Evolutionary conservation across 1,140 invertebrate species (phyloP).

Genomic region (Dinoponera quadriceps): DNA sequence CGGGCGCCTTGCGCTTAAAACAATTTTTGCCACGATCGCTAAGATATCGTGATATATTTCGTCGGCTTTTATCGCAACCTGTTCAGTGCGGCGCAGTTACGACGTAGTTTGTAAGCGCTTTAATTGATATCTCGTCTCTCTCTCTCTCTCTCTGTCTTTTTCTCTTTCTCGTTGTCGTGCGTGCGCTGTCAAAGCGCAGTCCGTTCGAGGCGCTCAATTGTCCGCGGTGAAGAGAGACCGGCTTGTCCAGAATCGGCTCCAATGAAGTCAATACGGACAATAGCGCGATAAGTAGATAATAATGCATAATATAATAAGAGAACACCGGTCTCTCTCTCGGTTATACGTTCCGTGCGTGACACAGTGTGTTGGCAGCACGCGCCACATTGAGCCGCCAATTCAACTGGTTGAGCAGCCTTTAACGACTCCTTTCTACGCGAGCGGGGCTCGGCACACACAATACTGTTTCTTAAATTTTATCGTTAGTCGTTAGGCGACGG

Average conservation of each 20-base stretch:
- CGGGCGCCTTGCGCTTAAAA: too few species aligned
- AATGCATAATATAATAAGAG: constrained; percentile 81
- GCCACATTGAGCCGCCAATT: constrained; percentile 76
- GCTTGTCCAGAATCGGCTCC: constrained; percentile 71
- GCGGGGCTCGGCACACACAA: constrained; percentile 65
- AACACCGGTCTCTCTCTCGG: constrained; percentile 60
- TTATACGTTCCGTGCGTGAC: constrained; percentile 64
- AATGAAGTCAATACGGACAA: constrained; percentile 78
- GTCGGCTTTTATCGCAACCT: not conserved
- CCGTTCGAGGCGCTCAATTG: constrained; percentile 62
- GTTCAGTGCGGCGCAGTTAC: constrained; percentile 15
- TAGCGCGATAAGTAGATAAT: constrained; percentile 81
- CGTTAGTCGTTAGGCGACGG: constrained; percentile 68
- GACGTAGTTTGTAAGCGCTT: constrained; percentile 39
- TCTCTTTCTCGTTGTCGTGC: constrained; percentile 68
- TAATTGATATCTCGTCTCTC: constrained; percentile 45
- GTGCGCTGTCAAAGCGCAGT: constrained; percentile 41
- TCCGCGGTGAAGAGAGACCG: constrained; percentile 50
- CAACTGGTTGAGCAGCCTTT: constrained; percentile 72
- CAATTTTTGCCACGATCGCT: too few species aligned
- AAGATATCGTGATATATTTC: constrained; percentile 18
- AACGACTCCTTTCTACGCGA: constrained; percentile 73
- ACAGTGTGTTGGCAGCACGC: constrained; percentile 77
- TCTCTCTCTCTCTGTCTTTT: constrained; percentile 60
- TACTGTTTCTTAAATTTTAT: constrained; percentile 76